Evolutionary conservation across 2,113 vertebrate genomes (phyloP).

Genomic region (Rostratula benghalensis): DNA sequence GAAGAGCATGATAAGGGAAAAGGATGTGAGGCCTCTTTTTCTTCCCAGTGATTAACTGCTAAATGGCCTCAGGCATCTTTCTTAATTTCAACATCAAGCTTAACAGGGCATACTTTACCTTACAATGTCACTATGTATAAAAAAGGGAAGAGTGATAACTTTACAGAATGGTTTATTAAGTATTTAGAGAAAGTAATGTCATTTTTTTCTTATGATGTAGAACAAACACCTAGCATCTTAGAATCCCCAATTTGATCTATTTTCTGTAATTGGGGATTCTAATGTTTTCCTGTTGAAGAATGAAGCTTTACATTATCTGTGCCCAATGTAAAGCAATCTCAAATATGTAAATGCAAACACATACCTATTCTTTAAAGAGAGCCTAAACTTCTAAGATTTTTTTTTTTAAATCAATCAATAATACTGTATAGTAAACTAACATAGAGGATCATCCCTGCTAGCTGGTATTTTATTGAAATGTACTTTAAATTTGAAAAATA

Average conservation of each 20-base stretch:
- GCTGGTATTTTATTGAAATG: neutral
- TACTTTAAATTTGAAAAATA: neutral
- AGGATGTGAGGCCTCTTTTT: neutral
- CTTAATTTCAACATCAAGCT: neutral
- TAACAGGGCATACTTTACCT: neutral
- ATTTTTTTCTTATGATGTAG: neutral
- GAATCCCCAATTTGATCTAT: neutral
- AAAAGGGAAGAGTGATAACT: neutral
- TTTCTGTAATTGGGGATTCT: neutral
- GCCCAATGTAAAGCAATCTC: neutral
- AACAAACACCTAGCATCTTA: neutral
- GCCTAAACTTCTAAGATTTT: neutral
- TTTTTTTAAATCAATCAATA: neutral
- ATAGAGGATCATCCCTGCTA: neutral
- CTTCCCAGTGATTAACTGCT: neutral
- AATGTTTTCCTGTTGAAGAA: neutral
- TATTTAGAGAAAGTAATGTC: neutral
- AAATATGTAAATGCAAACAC: neutral
- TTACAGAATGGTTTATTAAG: neutral
- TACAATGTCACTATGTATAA: fast-evolving
- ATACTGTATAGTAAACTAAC: neutral
- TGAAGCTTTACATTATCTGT: neutral
- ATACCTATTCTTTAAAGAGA: neutral
- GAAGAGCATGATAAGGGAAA: neutral
- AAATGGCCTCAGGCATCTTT: neutral